Evolutionary conservation across 2,888 invertebrate species (phyloP).

Genomic region (Dynastes hyllus): DNA sequence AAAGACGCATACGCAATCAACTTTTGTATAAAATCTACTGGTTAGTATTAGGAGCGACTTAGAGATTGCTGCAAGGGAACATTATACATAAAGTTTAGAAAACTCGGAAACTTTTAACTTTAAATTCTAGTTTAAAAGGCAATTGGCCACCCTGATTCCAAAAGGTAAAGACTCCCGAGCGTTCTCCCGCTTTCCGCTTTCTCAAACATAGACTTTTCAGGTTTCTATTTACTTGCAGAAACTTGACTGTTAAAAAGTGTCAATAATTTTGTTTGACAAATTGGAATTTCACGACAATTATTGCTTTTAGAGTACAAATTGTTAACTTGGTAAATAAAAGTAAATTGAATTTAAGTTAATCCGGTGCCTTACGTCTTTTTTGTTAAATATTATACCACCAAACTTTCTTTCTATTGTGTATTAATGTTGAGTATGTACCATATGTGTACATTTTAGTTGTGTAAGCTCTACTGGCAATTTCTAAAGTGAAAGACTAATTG

Average conservation of each 20-base stretch:
- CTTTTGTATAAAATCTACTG: slow-evolving; percentile 56
- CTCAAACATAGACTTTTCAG: slow-evolving; percentile 21
- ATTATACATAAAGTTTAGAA: slow-evolving; percentile 62
- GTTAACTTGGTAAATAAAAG: slow-evolving; percentile 30
- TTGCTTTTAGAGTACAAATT: slow-evolving; percentile 32
- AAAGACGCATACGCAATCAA: slow-evolving; percentile 52
- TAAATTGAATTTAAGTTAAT: slow-evolving; percentile 31
- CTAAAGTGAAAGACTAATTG: too few relatives aligned
- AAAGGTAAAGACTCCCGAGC: slow-evolving; percentile 49
- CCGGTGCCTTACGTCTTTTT: neutral
- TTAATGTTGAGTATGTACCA: too few relatives aligned
- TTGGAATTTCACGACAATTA: slow-evolving; percentile 48
- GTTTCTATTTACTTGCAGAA: slow-evolving; percentile 54
- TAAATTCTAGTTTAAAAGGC: slow-evolving; percentile 69
- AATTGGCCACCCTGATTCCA: slow-evolving; percentile 61
- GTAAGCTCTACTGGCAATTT: too few relatives aligned
- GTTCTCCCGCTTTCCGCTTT: slow-evolving; percentile 30
- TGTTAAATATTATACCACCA: neutral
- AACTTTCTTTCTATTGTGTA: too few relatives aligned
- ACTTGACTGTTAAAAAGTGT: slow-evolving; percentile 50
- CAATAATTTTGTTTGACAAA: slow-evolving; percentile 54
- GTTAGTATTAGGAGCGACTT: slow-evolving; percentile 61
- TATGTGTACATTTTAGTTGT: too few relatives aligned
- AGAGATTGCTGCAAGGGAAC: slow-evolving; percentile 57
- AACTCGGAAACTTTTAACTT: slow-evolving; percentile 64